phyloP scores from a whole-genome alignment of 2,888 invertebrate species.

The Hydriomena furcata region DNA sequence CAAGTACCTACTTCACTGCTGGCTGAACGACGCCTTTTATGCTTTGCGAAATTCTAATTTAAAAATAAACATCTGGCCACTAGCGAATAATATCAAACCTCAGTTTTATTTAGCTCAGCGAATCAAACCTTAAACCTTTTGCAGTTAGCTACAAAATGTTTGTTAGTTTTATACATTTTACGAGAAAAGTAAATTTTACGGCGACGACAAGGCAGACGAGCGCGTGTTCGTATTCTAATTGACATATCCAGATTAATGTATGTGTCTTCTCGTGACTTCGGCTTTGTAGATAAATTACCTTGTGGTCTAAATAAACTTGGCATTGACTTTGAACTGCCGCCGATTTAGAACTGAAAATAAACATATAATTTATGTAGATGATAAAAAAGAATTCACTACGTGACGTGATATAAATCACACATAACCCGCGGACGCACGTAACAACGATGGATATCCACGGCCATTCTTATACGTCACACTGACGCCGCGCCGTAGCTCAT shows the following conservation, averaged over 20 bases:
- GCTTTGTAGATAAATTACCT: conserved; percentile 25
- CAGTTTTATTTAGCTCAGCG: conserved; percentile 11
- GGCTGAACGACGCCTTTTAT: not conserved
- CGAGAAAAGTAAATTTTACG: conserved; percentile 28
- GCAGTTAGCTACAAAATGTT: conserved; percentile 1
- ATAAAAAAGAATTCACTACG: not conserved
- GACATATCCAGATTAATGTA: conserved; percentile 26
- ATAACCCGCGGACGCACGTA: not conserved
- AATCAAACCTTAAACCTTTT: conserved; percentile 5
- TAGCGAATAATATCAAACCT: too few species aligned
- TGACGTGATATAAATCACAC: conserved; percentile 3
- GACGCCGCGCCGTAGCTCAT: conserved; percentile 5
- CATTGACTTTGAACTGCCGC: conserved; percentile 31
- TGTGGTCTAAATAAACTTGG: conserved; percentile 17
- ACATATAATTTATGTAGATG: conserved; percentile 5
- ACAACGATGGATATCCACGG: not conserved
- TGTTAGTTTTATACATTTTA: conserved; percentile 13
- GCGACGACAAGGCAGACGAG: conserved; percentile 37
- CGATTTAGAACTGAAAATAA: conserved; percentile 21
- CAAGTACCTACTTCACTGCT: not conserved
- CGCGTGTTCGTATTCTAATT: conserved; percentile 26
- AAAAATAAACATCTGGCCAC: conserved; percentile 3
- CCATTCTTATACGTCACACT: not conserved
- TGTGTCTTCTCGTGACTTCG: conserved; percentile 16
- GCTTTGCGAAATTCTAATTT: conserved; percentile 10